Evolutionary conservation across 2,888 invertebrate genomes (phyloP).

Genomic region (Lobophora halterata): DNA sequence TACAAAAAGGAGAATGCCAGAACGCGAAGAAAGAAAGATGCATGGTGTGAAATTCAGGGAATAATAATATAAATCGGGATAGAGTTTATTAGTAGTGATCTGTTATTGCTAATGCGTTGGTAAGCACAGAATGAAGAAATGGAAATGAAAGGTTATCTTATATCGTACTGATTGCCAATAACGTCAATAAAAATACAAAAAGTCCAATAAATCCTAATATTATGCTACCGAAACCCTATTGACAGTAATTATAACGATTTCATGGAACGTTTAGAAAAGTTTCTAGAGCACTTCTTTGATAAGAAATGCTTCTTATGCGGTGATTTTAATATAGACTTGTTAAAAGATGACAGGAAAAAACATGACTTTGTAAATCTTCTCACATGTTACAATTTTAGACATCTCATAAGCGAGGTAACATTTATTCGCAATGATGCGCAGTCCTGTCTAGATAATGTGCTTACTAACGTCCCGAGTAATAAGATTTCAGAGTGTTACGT

Average conservation of each 20-base stretch:
- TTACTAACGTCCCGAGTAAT: neutral
- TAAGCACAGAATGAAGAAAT: too few relatives aligned
- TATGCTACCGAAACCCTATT: neutral
- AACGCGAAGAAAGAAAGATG: too few relatives aligned
- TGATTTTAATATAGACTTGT: neutral
- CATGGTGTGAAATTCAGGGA: too few relatives aligned
- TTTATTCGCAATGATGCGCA: neutral
- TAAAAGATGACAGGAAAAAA: neutral
- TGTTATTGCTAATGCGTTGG: too few relatives aligned
- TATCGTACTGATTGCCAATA: too few relatives aligned
- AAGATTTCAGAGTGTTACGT: neutral
- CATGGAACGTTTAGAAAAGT: neutral
- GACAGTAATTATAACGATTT: slow-evolving; percentile 2
- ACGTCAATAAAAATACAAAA: too few relatives aligned
- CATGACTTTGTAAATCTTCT: neutral
- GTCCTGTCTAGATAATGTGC: neutral
- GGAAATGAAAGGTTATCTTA: too few relatives aligned
- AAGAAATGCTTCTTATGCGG: slow-evolving; percentile 1
- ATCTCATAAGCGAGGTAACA: neutral
- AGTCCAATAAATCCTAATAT: slow-evolving; percentile 11
- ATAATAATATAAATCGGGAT: too few relatives aligned
- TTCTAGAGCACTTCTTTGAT: slow-evolving; percentile 6
- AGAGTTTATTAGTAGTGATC: too few relatives aligned
- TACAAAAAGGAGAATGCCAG: too few relatives aligned
- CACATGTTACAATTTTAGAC: neutral